Evolutionary conservation across 2,888 invertebrate species (phyloP).

Genomic region (Drosophila acutilabella): DNA sequence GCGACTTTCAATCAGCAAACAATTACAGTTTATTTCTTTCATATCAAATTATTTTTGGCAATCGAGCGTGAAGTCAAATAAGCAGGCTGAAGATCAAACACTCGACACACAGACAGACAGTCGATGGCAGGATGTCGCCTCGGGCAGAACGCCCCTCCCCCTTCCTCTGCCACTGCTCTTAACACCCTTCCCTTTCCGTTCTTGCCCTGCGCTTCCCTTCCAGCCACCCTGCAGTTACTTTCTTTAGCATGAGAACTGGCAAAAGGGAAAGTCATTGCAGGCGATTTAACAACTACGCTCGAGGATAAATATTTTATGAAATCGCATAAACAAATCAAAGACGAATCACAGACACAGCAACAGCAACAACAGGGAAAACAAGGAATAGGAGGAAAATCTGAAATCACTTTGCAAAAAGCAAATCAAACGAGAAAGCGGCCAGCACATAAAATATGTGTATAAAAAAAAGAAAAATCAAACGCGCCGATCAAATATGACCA

Average conservation of each 20-base stretch:
- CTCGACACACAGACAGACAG: constrained; percentile 36
- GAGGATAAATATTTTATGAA: constrained; percentile 83
- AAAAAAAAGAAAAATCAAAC: constrained; percentile 57
- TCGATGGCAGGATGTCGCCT: constrained; percentile 43
- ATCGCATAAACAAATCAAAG: constrained; percentile 82
- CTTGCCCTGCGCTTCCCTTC: too few relatives aligned
- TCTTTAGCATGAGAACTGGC: constrained; percentile 22
- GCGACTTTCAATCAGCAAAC: constrained; percentile 81
- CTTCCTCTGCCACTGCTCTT: too few relatives aligned
- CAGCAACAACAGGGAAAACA: constrained; percentile 5
- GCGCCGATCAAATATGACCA: constrained; percentile 80
- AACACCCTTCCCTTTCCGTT: neutral
- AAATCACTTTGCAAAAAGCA: constrained; percentile 60
- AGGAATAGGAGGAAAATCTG: constrained; percentile 26
- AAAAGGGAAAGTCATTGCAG: constrained; percentile 79
- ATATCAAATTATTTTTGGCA: constrained; percentile 81
- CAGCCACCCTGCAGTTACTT: neutral
- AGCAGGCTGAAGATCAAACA: constrained; percentile 73
- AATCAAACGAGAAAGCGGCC: constrained; percentile 55
- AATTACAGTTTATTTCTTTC: constrained; percentile 79
- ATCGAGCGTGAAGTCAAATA: constrained; percentile 80
- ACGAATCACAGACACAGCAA: constrained; percentile 68
- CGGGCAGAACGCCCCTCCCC: neutral
- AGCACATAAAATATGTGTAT: constrained; percentile 19
- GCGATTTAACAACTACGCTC: constrained; percentile 83